Evolutionary conservation across 2,113 vertebrate species (phyloP).

Genomic region (Oriolus oriolus): DNA sequence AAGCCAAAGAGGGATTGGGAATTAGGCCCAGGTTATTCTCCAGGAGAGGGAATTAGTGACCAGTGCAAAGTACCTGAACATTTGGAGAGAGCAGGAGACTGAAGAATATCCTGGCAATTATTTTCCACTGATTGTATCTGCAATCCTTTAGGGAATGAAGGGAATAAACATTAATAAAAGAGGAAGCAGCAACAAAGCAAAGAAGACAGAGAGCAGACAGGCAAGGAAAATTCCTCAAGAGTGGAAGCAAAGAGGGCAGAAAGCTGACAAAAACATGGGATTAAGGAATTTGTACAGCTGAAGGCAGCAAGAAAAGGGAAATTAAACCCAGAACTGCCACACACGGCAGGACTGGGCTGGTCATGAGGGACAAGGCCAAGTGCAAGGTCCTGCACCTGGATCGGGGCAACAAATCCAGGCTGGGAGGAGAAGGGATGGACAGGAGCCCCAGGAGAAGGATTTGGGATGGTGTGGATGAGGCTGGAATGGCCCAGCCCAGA

Average conservation of each 20-base stretch:
- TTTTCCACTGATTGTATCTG: conserved; percentile 50
- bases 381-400: no score
- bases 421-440: background rate
- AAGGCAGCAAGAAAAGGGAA: background rate
- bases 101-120: conserved; percentile 57
- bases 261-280: background rate
- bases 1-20: background rate
- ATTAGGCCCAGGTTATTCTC: background rate
- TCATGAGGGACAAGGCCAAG: background rate
- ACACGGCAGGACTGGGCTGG: background rate
- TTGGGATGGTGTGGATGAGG: background rate
- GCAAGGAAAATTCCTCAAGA: background rate
- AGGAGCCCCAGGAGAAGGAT: fast-evolving
- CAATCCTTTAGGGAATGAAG: conserved; percentile 26
- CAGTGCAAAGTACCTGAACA: background rate
- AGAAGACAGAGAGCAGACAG: background rate
- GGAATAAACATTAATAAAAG: background rate
- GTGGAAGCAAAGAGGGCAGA: background rate
- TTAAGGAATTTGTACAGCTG: background rate
- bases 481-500: background rate
- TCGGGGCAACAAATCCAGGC: background rate
- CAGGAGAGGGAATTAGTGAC: background rate
- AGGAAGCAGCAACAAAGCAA: background rate
- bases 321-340: background rate
- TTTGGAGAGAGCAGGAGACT: conserved; percentile 42